Base-by-base conservation (phyloP, 2,113 vertebrate species). In the Calypte anna region DNA sequence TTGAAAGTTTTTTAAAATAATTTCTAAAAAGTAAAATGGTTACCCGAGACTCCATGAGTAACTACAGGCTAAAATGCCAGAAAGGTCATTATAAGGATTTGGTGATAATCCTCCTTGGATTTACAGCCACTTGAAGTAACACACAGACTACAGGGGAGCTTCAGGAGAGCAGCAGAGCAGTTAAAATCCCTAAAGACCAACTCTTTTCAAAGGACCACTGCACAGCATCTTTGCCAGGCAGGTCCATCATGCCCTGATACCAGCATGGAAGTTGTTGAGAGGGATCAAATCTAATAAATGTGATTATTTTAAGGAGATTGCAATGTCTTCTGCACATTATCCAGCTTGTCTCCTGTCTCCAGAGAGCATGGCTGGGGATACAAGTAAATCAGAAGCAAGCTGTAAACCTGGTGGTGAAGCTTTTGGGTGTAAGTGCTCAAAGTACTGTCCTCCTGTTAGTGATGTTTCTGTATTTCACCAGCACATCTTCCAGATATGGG, bases 361-460 rank as follows among this genome's bases (percentile, higher is more conserved):
- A 40, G 54, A 8, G 38, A 51, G n/a, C 16, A 44, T 0, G 0
- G 40, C 67, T 57, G 2, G 43, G 38, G 44, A 66, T 33, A 57
- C 13, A 21, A 3, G 2, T 0, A 4, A 40, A n/a, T 33, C 19
- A 30, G 30, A 18, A 6, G 54, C 14, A 38, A 58, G 19, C 0
- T 21, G 43, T 27, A 62, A 62, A 58, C 4, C 40, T 16, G 6
- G 44, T 0, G 0, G 40, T 10, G 15, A 6, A 68, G 19, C 7
- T 28, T 70, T 23, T 33, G 36, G 7, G 36, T 40, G 21, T 15
- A 33, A 63, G 12, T 0, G 4, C 31, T 63, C 55, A 79, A 68
- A 73, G 38, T 6, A 22, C 20, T 57, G 31, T 27, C 43, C 16
- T 44, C 15, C 33, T 25, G 3, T 22, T 12, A 68, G 22, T 0